These are phyloP conservation scores for Belgica antarctica DNA, from an alignment of 2,888 invertebrate species.

Conservation along the genomic window DNA sequence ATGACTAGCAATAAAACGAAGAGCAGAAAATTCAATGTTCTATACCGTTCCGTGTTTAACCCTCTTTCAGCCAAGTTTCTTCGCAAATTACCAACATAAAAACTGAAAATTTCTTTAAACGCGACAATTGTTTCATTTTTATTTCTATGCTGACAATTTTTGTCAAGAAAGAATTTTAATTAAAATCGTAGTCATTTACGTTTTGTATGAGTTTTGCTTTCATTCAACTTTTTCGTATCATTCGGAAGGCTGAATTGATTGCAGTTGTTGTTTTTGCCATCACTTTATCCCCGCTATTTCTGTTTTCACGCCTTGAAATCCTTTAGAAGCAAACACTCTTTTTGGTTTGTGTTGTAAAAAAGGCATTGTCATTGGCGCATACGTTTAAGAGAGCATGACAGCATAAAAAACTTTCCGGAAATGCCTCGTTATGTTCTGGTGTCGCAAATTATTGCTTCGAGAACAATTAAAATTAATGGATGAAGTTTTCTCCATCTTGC, in stretches of 20 bases:
- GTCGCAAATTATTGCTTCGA: constrained; percentile 42
- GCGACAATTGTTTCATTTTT: constrained; percentile 28
- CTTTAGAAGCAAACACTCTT: not conserved
- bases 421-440: constrained; percentile 40
- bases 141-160: not conserved
- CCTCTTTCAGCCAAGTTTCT: too few species aligned
- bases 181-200: constrained; percentile 35
- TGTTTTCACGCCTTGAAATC: constrained; percentile 41
- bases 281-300: constrained; percentile 10
- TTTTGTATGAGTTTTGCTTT: constrained; percentile 16
- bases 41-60: not conserved
- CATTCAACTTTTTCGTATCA: constrained; percentile 26
- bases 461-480: constrained; percentile 43
- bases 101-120: not conserved
- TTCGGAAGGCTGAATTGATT: constrained; percentile 34
- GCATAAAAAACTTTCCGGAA: constrained; percentile 19
- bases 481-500: constrained; percentile 22
- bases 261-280: constrained; percentile 7
- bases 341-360: not conserved
- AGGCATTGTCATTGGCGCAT: constrained; percentile 11
- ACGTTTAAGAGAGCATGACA: not conserved
- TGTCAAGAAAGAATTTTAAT: constrained; percentile 32
- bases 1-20: too few species aligned
- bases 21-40: too few species aligned
- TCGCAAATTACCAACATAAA: not conserved